Base-by-base conservation (phyloP, 2,888 invertebrate species). In the Drosophila paramelanica region DNA sequence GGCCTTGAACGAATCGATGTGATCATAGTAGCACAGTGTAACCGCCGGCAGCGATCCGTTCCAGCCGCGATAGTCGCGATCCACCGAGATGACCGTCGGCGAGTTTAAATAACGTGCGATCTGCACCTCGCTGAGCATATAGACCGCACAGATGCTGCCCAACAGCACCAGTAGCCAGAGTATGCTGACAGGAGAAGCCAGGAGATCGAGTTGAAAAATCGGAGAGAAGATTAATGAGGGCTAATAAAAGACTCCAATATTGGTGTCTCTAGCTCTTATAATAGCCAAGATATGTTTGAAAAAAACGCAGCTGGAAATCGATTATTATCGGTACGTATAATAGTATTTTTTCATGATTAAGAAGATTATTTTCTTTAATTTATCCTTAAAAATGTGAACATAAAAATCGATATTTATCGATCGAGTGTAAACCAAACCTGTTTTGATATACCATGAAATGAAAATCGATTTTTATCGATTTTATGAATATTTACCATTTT, bases 51-150 rank as follows among this genome's bases (percentile, higher is more conserved):
- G 57, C 8, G 89, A 86, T 10, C 91, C 91, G 42, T 90, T 91
- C 92, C 92, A 92, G 27, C 89, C 89, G 0, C 92, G 90, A 70
- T 92, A 92, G 27, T 92, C 91, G 0, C 91, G 88, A 74, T 92
- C 92, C 46, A 92, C 79, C 0, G 92, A 91, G 4, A 92, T 89
- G 4, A 92, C 92, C 1, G 92, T 91, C 13, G 92, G 92, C 17
- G 91, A 92, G 7, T 73, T 84, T 1, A 65, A 43, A 45, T 88
- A 92, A 0, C 92, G 89, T 0, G 70, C 73, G 17, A 89, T 65
- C 73, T 92, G 92, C 3, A 81, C 42, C 2, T 76, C 70, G 38
- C 90, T 89, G 3, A 91, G 67, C 20, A 61, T 59, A 10, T 86
- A 70, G 1, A 91, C 89, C 1, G 82, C 70, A 56, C 58, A 89